Percentiles rank a stretch among this genome's conserved stretches.
phyloP scores from a whole-genome alignment of 2,113 vertebrate genomes.

The mouse (Mus musculus) region GRCm39 chr7:57684001-57684500 shows the following conservation, averaged over 20 bases:
- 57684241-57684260: background rate
- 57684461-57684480: background rate
- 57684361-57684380: background rate
- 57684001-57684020: background rate
- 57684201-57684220: background rate
- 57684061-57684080: background rate
- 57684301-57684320: background rate
- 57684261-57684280: accelerated
- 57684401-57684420: background rate
- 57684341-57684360: background rate
- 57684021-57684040: background rate
- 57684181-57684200: background rate
- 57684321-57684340: background rate
- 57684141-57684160: background rate
- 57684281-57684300: background rate
- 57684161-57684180: background rate
- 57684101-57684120: background rate
- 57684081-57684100: background rate
- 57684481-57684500: background rate
- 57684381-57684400: background rate
- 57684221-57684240: background rate
- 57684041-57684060: background rate
- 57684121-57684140: background rate
- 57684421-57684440: background rate
- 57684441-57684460: background rate